Percentiles rank a stretch among this genome's conserved stretches.
phyloP scores from a whole-genome alignment of 2,113 vertebrate species.

The Asarcornis scutulata region DNA sequence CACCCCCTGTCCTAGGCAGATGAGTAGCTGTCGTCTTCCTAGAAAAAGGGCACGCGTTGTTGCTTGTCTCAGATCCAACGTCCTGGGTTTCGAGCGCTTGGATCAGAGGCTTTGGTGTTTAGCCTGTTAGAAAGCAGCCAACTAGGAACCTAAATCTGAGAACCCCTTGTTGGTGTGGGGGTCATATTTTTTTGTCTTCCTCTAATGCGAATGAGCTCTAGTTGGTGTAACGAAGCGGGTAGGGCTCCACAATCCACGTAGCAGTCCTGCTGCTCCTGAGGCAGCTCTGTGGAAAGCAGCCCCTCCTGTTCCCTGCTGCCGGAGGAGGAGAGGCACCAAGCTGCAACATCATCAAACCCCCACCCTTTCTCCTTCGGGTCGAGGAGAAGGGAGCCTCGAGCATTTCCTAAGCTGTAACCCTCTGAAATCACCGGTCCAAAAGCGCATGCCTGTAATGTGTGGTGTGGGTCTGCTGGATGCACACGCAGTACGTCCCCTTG shows the following conservation, averaged over 20 bases:
- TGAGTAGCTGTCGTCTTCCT: slow-evolving; percentile 29
- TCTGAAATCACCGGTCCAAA: slow-evolving; percentile 53
- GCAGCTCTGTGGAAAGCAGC: neutral
- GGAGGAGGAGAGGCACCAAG: slow-evolving; percentile 19
- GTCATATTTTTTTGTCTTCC: neutral
- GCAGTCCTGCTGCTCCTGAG: neutral
- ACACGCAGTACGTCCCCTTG: slow-evolving; percentile 29
- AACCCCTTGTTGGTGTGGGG: neutral
- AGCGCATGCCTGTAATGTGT: slow-evolving; percentile 74
- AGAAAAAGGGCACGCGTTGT: neutral
- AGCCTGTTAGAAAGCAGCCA: neutral
- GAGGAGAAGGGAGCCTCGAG: slow-evolving; percentile 36
- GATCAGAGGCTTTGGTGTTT: slow-evolving; percentile 31
- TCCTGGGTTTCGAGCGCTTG: neutral
- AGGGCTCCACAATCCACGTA: neutral
- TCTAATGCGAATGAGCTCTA: neutral
- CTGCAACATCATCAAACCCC: neutral
- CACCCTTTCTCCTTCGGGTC: slow-evolving; percentile 45
- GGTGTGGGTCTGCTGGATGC: slow-evolving; percentile 68
- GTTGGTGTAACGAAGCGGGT: neutral
- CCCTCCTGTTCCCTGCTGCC: neutral
- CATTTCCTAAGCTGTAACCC: slow-evolving; percentile 42
- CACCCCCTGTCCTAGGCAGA: slow-evolving; percentile 18
- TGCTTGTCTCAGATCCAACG: neutral
- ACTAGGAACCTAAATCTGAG: slow-evolving; percentile 11